Evolutionary conservation across 2,888 invertebrate genomes (phyloP).

Genomic region (Napeogenes inachia): DNA sequence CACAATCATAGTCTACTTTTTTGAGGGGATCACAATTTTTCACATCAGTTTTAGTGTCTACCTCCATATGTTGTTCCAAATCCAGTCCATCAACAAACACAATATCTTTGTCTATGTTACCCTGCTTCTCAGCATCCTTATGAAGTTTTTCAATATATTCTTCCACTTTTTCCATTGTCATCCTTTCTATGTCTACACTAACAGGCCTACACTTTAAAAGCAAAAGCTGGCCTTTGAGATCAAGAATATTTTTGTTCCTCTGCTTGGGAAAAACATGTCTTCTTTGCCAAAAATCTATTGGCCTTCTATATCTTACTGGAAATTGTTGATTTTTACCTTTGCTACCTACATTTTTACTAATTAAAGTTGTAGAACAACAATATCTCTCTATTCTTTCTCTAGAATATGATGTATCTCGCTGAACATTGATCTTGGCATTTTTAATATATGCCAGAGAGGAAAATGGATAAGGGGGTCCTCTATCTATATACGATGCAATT

Average conservation of each 20-base stretch:
- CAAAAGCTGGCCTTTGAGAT: conserved; percentile 68
- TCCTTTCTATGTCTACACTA: conserved; percentile 61
- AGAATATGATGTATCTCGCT: conserved; percentile 54
- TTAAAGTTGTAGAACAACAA: conserved; percentile 51
- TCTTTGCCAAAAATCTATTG: conserved; percentile 69
- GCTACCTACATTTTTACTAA: conserved; percentile 56
- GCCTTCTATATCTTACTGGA: conserved; percentile 63
- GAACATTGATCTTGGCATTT: conserved; percentile 53
- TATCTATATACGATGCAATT: conserved; percentile 55
- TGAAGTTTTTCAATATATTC: conserved; percentile 58
- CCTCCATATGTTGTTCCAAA: conserved; percentile 46
- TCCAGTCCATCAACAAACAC: conserved; percentile 66
- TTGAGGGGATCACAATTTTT: conserved; percentile 55
- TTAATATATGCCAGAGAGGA: conserved; percentile 68
- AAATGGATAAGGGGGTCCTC: conserved; percentile 69
- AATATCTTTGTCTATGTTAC: conserved; percentile 57
- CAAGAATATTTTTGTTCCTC: conserved; percentile 62
- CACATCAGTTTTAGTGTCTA: conserved; percentile 47
- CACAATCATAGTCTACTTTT: conserved; percentile 59
- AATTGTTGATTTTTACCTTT: conserved; percentile 62
- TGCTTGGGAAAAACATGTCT: conserved; percentile 63
- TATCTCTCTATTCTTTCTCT: conserved; percentile 67
- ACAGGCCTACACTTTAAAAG: conserved; percentile 71
- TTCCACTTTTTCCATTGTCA: conserved; percentile 62
- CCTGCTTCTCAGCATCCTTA: conserved; percentile 45